These are phyloP conservation scores for Elephantulus edwardii DNA, from an alignment of 2,113 vertebrate species.

Conservation along the genomic window DNA sequence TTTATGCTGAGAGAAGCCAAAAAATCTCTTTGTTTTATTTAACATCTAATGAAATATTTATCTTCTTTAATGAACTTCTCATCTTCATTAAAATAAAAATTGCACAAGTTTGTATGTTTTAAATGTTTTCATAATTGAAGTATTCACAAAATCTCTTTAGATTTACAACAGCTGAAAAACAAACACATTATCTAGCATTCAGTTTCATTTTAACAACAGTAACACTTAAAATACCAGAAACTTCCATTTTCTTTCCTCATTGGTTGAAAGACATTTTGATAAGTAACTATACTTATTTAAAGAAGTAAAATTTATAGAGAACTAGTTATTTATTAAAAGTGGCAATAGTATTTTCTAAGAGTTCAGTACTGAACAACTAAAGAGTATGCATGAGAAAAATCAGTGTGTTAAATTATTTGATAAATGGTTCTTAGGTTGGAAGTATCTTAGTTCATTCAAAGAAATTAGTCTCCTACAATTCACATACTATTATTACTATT, in stretches of 20 bases:
- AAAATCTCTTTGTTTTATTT: conserved; percentile 99
- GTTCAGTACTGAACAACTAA: neutral
- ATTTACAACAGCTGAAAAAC: conserved; percentile 83
- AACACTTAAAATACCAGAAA: conserved; percentile 72
- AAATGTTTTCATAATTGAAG: conserved; percentile 91
- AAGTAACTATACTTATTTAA: conserved; percentile 35
- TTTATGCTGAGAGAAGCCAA: conserved; percentile 99
- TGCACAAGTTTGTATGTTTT: conserved; percentile 95
- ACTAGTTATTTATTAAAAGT: conserved; percentile 12
- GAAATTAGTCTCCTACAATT: conserved; percentile 46
- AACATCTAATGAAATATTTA: conserved; percentile 99
- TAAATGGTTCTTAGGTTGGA: conserved; percentile 49
- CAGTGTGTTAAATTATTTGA: conserved; percentile 53
- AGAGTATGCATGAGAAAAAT: conserved; percentile 37
- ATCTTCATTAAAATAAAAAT: conserved; percentile 99
- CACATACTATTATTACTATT: conserved; percentile 39
- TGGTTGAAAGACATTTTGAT: conserved; percentile 59
- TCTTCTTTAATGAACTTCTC: conserved; percentile 99
- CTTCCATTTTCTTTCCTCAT: conserved; percentile 50
- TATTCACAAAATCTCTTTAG: conserved; percentile 85
- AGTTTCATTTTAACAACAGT: conserved; percentile 78
- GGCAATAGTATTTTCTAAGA: conserved; percentile 45
- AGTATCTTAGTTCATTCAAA: conserved; percentile 61
- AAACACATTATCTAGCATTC: conserved; percentile 83
- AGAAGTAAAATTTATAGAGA: conserved; percentile 35